phyloP scores from a whole-genome alignment of 2,797 vertebrate genomes.

The Anguilla megastoma region DNA sequence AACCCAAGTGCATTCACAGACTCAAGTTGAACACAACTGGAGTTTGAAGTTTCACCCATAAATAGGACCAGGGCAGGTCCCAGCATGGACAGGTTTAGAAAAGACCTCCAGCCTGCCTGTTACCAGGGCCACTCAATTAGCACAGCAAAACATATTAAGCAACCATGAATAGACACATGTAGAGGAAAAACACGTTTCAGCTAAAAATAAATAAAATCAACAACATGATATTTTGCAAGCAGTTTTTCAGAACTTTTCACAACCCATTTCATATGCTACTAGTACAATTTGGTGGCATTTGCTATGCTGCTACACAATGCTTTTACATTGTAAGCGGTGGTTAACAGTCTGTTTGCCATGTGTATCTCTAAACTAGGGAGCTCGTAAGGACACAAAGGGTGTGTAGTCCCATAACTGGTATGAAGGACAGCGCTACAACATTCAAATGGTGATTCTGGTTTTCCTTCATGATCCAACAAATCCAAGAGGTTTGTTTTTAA shows the following conservation, averaged over 20 bases:
- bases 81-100: slow-evolving; percentile 40
- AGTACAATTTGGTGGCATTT: not conserved
- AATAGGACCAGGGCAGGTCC: slow-evolving; percentile 47
- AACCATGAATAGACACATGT: not conserved
- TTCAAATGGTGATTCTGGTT: slow-evolving; percentile 7
- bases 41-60: slow-evolving; percentile 52
- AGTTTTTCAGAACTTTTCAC: not conserved
- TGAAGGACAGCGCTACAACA: not conserved
- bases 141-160: slow-evolving; percentile 26
- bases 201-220: not conserved
- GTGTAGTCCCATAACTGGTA: not conserved
- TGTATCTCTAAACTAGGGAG: not conserved
- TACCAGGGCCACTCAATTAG: slow-evolving; percentile 32
- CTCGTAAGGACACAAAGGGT: not conserved
- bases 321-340: not conserved
- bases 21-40: slow-evolving; percentile 50
- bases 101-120: slow-evolving; percentile 34
- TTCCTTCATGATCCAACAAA: not conserved
- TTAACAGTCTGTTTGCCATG: not conserved
- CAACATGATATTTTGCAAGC: not conserved
- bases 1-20: slow-evolving; percentile 40
- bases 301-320: not conserved
- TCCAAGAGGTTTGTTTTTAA: not conserved
- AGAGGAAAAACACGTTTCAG: not conserved
- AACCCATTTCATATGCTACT: not conserved